Percentiles rank a stretch among this genome's conserved stretches.
These are phyloP conservation scores for Falco peregrinus DNA, from an alignment of 2,797 vertebrate genomes.

Conservation along the genomic window DNA sequence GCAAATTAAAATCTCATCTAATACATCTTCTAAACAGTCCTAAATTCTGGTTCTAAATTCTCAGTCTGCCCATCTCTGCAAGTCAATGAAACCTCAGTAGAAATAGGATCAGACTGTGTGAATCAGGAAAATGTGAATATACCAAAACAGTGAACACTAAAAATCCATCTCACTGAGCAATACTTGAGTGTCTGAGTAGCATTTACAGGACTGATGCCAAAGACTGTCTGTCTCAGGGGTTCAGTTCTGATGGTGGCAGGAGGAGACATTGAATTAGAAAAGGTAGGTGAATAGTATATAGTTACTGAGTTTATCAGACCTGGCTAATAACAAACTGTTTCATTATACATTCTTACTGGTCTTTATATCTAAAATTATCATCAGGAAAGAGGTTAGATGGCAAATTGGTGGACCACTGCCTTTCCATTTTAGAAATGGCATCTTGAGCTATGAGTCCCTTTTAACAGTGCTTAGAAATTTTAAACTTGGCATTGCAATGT, in stretches of 20 bases:
- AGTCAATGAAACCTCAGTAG: not conserved
- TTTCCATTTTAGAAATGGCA: not conserved
- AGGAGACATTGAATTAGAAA: not conserved
- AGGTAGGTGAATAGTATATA: not conserved
- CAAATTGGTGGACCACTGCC: not conserved
- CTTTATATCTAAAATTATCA: not conserved
- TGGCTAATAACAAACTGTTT: not conserved
- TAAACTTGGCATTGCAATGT: not conserved
- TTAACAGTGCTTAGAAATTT: not conserved
- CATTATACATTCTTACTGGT: not conserved
- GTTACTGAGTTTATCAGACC: not conserved
- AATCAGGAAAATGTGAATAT: not conserved
- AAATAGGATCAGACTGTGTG: not conserved
- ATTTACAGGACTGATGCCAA: not conserved
- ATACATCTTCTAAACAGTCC: not conserved
- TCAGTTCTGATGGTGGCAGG: not conserved
- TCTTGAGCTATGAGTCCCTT: not conserved
- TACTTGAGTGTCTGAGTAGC: not conserved
- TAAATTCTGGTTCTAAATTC: not conserved
- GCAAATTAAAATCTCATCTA: not conserved
- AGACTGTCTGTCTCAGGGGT: not conserved
- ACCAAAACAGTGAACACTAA: not conserved
- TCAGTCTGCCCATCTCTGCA: not conserved
- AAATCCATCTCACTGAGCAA: not conserved
- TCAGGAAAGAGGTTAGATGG: not conserved